Evolutionary conservation across 30 jellyfish, hydroid and myxozoan genomes (phyloP), one percentile per base, ranked within the genome.

Genomic region (Phacellophora camtschatica): DNA sequence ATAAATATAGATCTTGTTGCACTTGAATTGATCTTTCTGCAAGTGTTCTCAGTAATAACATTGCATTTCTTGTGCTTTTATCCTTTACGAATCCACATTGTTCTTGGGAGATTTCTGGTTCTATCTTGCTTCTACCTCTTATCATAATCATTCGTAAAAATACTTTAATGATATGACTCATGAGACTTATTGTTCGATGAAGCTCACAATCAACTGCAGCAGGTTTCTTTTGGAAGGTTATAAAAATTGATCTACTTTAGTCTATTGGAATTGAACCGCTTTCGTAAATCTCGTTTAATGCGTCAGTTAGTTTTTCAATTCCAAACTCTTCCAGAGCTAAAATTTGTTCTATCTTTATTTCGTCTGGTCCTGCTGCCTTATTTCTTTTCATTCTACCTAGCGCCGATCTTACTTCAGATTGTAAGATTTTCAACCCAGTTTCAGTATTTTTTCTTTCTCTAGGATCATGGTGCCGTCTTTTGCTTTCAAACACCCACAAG

Each of bases 401-500:
- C 13, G 79, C 71, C 28, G 79, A 65, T 65, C 79, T 65, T 18
- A 65, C 57, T 8, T 65, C 79, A 62, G 79, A 65, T 65, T 65
- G 79, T 33, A 30, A 63, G 61, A 65, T 65, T 65, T 65, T 65
- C 57, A 65, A 65, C 28, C 79, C 30, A 7, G 25, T 18, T 65
- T 29, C 79, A 65, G 25, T 32, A 65, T 65, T 39, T 65, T 63
- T 29, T 65, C 79, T 65, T 65, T 39, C 69, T 65, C 79, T 27
- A 39, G 64, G 70, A 65, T 65, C 69, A 33, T 65, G 79, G 4
- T 65, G 30, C 69, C 70, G 35, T 39, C 69, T 29, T 65, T 65
- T 65, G 71, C 79, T 65, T 33, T 65, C 64, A 27, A 27, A 65
- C 79, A 65, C 70, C 79, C 79, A 59, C 74, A 2, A n/a, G 64